phyloP scores from a whole-genome alignment of 2,797 vertebrate genomes.

The Merluccius polli region DNA sequence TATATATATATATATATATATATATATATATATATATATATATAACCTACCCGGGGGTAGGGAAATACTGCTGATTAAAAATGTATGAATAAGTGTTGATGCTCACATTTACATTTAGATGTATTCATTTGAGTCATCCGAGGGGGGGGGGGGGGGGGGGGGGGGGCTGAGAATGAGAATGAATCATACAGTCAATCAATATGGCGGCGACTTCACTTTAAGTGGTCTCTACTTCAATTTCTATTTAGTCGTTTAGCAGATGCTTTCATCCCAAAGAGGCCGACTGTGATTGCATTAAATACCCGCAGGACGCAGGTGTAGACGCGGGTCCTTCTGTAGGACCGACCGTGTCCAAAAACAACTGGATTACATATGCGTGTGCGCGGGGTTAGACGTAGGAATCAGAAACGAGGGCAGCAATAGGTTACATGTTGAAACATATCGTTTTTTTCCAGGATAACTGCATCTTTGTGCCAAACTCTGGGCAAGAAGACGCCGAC shows the following conservation, averaged over 20 bases:
- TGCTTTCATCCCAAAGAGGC: not conserved
- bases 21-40: too few species aligned
- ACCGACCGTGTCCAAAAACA: too few species aligned
- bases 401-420: too few species aligned
- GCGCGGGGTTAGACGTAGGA: too few species aligned
- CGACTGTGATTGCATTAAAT: not conserved
- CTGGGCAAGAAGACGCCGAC: constrained; percentile 96
- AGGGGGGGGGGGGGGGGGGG: not conserved
- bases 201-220: not conserved
- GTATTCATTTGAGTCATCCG: not conserved
- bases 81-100: not conserved
- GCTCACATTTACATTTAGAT: constrained; percentile 2
- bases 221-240: not conserved
- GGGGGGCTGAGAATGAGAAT: not conserved
- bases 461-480: constrained; percentile 91
- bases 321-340: not conserved
- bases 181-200: not conserved
- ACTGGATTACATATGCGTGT: too few species aligned
- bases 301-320: not conserved
- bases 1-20: too few species aligned
- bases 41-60: too few species aligned
- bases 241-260: not conserved
- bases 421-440: too few species aligned
- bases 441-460: constrained; percentile 79
- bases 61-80: too few species aligned